Evolutionary conservation across 2,797 vertebrate species (phyloP).

Genomic region (Neosalanx taihuensis): DNA sequence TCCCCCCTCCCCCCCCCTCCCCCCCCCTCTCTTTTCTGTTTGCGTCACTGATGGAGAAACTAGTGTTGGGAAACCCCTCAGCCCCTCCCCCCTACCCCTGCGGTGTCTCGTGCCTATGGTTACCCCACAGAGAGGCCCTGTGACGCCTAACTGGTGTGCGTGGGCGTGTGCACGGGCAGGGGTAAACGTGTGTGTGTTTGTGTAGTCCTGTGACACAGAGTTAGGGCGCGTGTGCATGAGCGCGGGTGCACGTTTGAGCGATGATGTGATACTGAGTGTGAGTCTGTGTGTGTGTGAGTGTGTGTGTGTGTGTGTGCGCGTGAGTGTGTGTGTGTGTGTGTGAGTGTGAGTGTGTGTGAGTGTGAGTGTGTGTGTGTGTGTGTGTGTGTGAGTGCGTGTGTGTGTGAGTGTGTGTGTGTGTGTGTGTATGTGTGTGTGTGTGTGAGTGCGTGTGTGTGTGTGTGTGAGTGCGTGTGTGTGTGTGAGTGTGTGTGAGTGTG

Average conservation of each 20-base stretch:
- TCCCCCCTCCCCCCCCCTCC: neutral
- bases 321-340: neutral
- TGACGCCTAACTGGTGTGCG: neutral
- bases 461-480: neutral
- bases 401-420: neutral
- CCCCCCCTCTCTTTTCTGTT: neutral
- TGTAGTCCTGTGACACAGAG: neutral
- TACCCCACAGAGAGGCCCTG: conserved; percentile 10
- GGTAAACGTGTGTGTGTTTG: neutral
- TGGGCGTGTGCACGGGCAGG: too few species aligned
- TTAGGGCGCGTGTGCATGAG: neutral
- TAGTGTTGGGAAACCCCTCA: conserved; percentile 26
- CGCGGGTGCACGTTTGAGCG: neutral
- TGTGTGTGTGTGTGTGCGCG: neutral
- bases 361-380: too few species aligned
- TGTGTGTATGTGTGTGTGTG: neutral
- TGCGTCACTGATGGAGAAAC: conserved; percentile 24
- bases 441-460: neutral
- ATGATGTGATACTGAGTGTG: neutral
- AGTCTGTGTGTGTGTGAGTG: neutral
- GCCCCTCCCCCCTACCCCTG: conserved; percentile 12
- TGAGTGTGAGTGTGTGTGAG: neutral
- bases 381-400: too few species aligned
- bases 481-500: too few species aligned
- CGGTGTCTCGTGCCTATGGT: conserved; percentile 10